Conservation (phyloP, 2,888 invertebrate species). For the Ornithoptera priamus region DNA sequence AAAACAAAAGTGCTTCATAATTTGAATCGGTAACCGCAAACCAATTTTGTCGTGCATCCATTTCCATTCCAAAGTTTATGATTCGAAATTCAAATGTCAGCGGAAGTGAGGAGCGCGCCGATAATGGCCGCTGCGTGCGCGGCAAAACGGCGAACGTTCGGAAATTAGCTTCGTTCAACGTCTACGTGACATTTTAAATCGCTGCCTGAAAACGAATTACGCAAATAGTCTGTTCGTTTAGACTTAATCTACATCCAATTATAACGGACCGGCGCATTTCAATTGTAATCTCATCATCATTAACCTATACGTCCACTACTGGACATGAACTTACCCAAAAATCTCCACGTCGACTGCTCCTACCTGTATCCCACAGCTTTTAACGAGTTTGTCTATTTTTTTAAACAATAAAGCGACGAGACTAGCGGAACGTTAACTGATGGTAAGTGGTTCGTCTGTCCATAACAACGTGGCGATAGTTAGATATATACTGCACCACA, state of each 20-base stretch:
- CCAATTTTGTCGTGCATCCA: slow-evolving; percentile 34
- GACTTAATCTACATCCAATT: background rate
- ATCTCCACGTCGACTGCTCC: no score
- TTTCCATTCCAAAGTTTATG: slow-evolving; percentile 33
- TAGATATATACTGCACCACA: no score
- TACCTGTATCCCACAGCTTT: no score
- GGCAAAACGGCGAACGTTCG: slow-evolving; percentile 43
- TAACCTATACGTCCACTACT: no score
- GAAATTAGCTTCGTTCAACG: slow-evolving; percentile 42
- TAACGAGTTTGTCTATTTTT: no score
- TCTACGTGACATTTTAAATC: slow-evolving; percentile 44
- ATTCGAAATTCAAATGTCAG: slow-evolving; percentile 49
- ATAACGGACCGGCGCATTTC: background rate
- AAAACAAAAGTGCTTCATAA: slow-evolving; percentile 32
- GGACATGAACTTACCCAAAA: no score
- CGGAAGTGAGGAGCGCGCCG: slow-evolving; percentile 45
- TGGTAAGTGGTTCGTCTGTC: no score
- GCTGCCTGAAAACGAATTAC: slow-evolving; percentile 26
- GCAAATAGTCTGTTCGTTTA: slow-evolving; percentile 8
- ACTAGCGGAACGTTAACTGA: no score
- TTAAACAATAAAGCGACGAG: no score
- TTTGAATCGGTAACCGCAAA: slow-evolving; percentile 33
- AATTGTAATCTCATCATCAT: no score
- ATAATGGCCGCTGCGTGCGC: slow-evolving; percentile 51
- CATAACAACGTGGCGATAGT: no score